A percentile compares a stretch with the other conserved stretches of the same genome.
Conservation (phyloP, 2,113 vertebrate genomes). For the Theristicus caerulescens region DNA sequence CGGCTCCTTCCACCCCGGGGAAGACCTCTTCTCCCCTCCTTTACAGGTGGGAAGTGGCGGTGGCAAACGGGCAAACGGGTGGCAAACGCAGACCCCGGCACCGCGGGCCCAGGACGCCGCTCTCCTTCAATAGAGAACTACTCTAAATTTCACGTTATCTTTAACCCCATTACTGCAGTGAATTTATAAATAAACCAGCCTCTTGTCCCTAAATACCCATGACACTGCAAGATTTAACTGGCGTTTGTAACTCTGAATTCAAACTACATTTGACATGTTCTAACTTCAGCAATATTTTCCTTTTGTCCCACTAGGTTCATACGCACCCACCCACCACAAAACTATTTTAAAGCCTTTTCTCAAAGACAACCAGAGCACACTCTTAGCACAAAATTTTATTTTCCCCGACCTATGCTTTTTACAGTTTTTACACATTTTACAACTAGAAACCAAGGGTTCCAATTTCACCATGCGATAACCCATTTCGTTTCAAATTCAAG, state of each 20-base stretch:
- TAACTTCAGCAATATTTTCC: neutral
- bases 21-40: neutral
- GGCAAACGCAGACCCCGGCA: no score
- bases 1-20: neutral
- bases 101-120: no score
- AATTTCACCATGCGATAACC: neutral
- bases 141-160: neutral
- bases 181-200: neutral
- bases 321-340: neutral
- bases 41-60: no score
- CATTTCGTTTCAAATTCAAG: neutral
- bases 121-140: no score
- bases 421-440: constrained; percentile 64
- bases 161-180: neutral
- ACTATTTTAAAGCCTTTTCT: neutral
- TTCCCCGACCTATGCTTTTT: constrained; percentile 42
- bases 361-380: neutral
- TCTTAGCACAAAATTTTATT: constrained; percentile 69
- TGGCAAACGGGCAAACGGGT: no score
- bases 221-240: no score
- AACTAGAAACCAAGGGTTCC: constrained; percentile 34
- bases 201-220: neutral
- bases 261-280: neutral
- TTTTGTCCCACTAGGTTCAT: neutral
- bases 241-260: no score